Conservation (phyloP, 2,888 invertebrate species). For the Leptinotarsa rubiginosa region DNA sequence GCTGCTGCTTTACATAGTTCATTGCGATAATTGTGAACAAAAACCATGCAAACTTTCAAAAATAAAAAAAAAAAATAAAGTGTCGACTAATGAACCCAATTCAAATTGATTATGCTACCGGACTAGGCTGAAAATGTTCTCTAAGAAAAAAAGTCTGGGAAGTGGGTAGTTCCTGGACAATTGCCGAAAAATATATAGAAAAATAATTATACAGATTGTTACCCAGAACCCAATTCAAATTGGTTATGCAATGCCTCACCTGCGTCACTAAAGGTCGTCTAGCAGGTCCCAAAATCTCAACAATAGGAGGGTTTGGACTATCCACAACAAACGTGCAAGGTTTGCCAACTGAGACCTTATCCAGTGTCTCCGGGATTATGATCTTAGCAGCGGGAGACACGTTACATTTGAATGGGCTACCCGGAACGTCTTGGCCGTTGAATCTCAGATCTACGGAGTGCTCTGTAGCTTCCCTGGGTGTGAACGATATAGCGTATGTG, state of each 20-base stretch:
- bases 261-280: constrained; percentile 79
- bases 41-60: too few species aligned
- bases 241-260: constrained; percentile 52
- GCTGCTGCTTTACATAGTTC: too few species aligned
- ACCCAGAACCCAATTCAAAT: neutral
- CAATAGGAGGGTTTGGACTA: constrained; percentile 83
- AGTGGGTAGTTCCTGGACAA: too few species aligned
- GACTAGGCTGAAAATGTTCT: too few species aligned
- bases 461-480: constrained; percentile 89
- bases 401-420: constrained; percentile 85
- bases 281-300: constrained; percentile 83
- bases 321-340: constrained; percentile 88
- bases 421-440: constrained; percentile 95
- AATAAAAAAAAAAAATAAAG: too few species aligned
- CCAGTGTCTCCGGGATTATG: constrained; percentile 84
- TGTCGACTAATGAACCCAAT: too few species aligned
- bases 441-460: constrained; percentile 96
- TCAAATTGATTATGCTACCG: too few species aligned
- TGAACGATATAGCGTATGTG: constrained; percentile 96
- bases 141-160: too few species aligned
- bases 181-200: too few species aligned
- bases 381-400: constrained; percentile 87
- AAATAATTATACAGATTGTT: too few species aligned
- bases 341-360: constrained; percentile 89
- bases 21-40: too few species aligned